phyloP scores from a whole-genome alignment of 92 coral and sea anemone genomes.

The Metridium senile region DNA sequence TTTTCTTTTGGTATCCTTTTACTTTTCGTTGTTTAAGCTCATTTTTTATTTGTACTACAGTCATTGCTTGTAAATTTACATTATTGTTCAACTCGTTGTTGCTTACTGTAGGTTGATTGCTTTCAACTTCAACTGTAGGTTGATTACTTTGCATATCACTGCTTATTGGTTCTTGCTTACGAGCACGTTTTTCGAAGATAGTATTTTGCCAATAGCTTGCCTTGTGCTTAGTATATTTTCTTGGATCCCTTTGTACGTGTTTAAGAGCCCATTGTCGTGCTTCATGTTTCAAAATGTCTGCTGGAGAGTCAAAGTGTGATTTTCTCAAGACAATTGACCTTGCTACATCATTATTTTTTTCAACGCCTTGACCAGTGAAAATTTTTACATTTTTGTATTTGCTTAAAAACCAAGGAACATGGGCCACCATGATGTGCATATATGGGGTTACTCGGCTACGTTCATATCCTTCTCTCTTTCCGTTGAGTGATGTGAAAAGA shows the following conservation, averaged over 20 bases:
- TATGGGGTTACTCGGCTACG: slow-evolving; percentile 50
- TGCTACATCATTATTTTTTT: slow-evolving; percentile 52
- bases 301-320: slow-evolving; percentile 55
- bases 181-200: slow-evolving; percentile 3
- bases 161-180: not conserved
- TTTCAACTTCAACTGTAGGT: too few relatives aligned
- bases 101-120: not conserved
- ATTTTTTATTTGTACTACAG: slow-evolving; percentile 33
- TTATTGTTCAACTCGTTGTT: slow-evolving; percentile 3
- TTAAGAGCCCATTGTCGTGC: slow-evolving; percentile 50
- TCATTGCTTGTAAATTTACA: slow-evolving; percentile 30
- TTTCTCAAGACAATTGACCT: slow-evolving; percentile 39
- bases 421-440: slow-evolving; percentile 55
- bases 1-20: slow-evolving; percentile 45
- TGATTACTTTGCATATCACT: too few relatives aligned
- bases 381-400: slow-evolving; percentile 35
- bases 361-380: slow-evolving; percentile 72
- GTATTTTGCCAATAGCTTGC: slow-evolving; percentile 47
- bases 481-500: slow-evolving; percentile 14
- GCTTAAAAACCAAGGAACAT: slow-evolving; percentile 51
- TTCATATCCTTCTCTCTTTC: slow-evolving; percentile 52
- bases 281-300: slow-evolving; percentile 49
- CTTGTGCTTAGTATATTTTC: slow-evolving; percentile 35
- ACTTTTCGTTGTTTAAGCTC: slow-evolving; percentile 44
- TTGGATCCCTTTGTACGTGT: slow-evolving; percentile 27